Conservation (phyloP, 2,113 vertebrate species). For the Brachypteracias leptosomus region DNA sequence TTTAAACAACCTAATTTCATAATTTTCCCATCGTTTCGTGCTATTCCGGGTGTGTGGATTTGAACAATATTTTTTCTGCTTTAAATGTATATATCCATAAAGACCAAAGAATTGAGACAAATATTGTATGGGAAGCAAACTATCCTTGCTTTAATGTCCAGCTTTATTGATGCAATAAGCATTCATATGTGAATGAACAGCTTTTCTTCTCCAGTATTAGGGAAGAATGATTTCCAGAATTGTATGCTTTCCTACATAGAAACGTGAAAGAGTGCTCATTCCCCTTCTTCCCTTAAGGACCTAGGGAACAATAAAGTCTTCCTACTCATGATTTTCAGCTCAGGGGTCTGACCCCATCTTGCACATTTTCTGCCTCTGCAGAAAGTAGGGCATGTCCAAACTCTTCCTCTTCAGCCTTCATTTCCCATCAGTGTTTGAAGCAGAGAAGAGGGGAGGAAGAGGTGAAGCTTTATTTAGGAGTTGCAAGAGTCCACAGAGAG, state of each 20-base stretch:
- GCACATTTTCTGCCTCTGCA: not conserved
- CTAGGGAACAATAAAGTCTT: not conserved
- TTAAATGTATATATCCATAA: not conserved
- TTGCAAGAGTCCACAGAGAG: not conserved
- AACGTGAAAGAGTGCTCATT: not conserved
- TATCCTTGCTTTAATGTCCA: not conserved
- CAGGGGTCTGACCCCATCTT: not conserved
- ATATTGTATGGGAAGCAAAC: not conserved
- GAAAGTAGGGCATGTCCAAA: not conserved
- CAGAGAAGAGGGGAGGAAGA: not conserved
- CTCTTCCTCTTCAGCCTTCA: not conserved
- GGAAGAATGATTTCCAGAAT: not conserved
- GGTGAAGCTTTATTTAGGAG: not conserved
- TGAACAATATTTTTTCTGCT: not conserved
- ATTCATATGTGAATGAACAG: not conserved
- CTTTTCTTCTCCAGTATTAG: not conserved
- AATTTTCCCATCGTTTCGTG: not conserved
- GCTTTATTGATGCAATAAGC: not conserved
- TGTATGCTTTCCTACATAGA: fast-evolving
- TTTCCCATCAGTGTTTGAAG: not conserved
- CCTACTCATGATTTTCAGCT: not conserved
- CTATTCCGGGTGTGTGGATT: not conserved
- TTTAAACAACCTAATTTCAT: not conserved
- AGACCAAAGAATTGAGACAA: not conserved
- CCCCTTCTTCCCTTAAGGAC: not conserved